Percentiles rank a stretch among this genome's conserved stretches.
phyloP scores from a whole-genome alignment of 2,888 invertebrate species.

The Stenotaenia linearis region DNA sequence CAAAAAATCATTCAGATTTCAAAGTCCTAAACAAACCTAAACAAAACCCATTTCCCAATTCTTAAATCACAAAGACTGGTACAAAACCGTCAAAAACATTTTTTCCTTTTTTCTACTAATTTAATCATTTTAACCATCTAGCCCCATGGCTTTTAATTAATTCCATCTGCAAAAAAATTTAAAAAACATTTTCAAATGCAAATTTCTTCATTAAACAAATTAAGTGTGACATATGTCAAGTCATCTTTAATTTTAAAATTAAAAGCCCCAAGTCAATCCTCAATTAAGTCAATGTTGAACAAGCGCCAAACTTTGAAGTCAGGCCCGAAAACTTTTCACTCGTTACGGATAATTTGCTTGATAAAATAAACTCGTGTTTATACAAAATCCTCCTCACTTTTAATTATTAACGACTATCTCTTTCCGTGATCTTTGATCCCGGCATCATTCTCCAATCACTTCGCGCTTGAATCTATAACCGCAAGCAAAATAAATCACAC shows the following conservation, averaged over 20 bases:
- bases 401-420: background rate
- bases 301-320: background rate
- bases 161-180: background rate
- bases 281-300: background rate
- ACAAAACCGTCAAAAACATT: too few relatives aligned
- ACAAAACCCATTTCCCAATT: too few relatives aligned
- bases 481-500: background rate
- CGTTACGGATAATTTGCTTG: background rate
- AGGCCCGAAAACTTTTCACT: background rate
- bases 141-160: background rate
- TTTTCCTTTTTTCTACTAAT: too few relatives aligned
- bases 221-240: background rate
- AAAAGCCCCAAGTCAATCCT: background rate
- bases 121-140: background rate
- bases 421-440: background rate
- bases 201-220: constrained; percentile 7
- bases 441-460: background rate
- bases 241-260: background rate
- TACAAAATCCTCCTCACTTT: background rate
- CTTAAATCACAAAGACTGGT: too few relatives aligned
- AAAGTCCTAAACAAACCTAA: too few relatives aligned
- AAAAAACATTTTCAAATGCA: background rate
- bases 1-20: too few relatives aligned
- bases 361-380: background rate
- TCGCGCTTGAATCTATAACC: background rate